Base-by-base conservation (phyloP, 2,888 invertebrate genomes). In the Nomada fabriciana region DNA sequence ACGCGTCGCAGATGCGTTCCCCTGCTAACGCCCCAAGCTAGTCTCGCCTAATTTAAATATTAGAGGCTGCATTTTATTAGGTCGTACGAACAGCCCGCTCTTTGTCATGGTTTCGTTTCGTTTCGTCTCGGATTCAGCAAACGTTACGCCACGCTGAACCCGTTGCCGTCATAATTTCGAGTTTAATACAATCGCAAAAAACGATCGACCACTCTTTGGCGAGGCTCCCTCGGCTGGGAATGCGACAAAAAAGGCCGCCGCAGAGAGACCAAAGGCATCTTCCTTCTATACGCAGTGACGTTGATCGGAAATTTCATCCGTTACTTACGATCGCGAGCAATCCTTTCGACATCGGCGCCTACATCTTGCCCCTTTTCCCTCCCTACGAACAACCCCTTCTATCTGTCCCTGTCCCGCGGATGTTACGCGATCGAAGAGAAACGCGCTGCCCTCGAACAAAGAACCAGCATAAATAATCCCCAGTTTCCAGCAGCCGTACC, bases 401-500 rank as follows among this genome's bases (percentile, higher is more conserved):
- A 52, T 29, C 43, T 36, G 36, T 7, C 52, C 60, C n/a, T 63
- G 61, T 42, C 29, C 60, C 63, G 36, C 42, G 29, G 18, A 65
- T 52, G 36, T 53, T 47, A 42, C 67, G 43, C 52, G 71, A 25
- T 55, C 53, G 72, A 70, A 60, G 72, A 77, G 82, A 70, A 53
- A 75, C 74, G 83, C 74, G 57, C 60, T 55, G 72, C 63, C 67
- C 61, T 53, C 78, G 87, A 89, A 91, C 91, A 90, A 91, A 90
- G 90, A 84, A 86, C 75, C 65, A 75, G 83, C 88, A 91, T 90
- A 90, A 91, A 91, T 91, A 90, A 90, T 90, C 86, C 77, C 64
- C 82, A 88, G 87, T 90, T 90, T 89, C 84, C 82, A 84, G 79
- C 82, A 81, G 84, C 77, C 84, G 82, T 86, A 85, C 87, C 84